Conservation (phyloP, 2,888 invertebrate species). For the Blastobasis lacticolella region DNA sequence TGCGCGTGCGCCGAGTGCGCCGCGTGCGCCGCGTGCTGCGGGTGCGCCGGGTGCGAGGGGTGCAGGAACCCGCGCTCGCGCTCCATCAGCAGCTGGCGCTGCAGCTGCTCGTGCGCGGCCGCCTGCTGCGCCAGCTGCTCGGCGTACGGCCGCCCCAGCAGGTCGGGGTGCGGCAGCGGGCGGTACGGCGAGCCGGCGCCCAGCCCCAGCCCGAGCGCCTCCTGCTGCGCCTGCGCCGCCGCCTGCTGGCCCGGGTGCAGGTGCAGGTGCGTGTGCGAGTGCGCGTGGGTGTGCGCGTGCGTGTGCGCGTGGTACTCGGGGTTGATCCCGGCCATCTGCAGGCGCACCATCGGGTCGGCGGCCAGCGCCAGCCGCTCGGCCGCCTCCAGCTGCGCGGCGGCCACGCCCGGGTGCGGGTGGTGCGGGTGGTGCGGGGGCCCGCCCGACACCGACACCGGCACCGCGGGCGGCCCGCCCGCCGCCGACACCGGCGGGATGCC, state of each 20-base stretch:
- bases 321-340: constrained; percentile 94
- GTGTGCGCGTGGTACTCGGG: constrained; percentile 94
- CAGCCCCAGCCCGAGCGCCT: constrained; percentile 62
- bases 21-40: too few relatives aligned
- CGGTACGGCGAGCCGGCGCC: constrained; percentile 73
- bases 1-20: constrained; percentile 51
- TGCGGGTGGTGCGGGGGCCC: constrained; percentile 74
- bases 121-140: constrained; percentile 86
- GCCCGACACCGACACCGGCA: constrained; percentile 65
- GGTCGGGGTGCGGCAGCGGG: constrained; percentile 83
- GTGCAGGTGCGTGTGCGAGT: constrained; percentile 91
- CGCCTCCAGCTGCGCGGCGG: constrained; percentile 79
- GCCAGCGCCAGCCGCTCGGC: constrained; percentile 88
- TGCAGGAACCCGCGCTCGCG: constrained; percentile 81
- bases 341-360: constrained; percentile 92
- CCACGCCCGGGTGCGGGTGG: constrained; percentile 67
- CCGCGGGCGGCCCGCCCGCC: constrained; percentile 62
- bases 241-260: constrained; percentile 84
- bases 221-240: constrained; percentile 78
- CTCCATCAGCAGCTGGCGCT: constrained; percentile 88
- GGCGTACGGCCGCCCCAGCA: constrained; percentile 86
- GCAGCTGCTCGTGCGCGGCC: constrained; percentile 89
- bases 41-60: constrained; percentile 42
- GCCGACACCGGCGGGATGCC: constrained; percentile 80
- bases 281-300: constrained; percentile 93